Base-by-base conservation (phyloP, 64 coral and sea anemone species). In the Trachythela sp. region DNA sequence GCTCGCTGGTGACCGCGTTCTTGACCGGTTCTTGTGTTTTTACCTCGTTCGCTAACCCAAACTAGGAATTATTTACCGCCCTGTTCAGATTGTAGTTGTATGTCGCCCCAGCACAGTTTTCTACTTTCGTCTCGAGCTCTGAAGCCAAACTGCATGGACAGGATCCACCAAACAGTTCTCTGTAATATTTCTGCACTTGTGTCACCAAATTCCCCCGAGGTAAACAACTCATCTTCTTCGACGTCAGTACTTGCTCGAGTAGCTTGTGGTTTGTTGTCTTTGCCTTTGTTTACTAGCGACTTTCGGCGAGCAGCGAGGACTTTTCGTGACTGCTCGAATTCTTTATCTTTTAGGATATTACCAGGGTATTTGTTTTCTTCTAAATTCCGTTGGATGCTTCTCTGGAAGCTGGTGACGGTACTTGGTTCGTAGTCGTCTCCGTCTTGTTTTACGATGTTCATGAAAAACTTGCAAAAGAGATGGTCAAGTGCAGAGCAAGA, bases 1-100 rank as follows among this genome's bases (percentile, higher is more conserved):
- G 54, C 54, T 56, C 84, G 32, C 32, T 64, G 85, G 49, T 91
- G 90, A 24, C 90, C 90, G 48, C 85, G 45, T 77, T 87, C 90
- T 72, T 86, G 37, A 22, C 90, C 84, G n/a, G 39, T 41, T 2
- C 88, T 17, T 26, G 88, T 89, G 15, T 89, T 89, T 43, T 36
- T 91, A 36, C 84, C 84, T 8, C 89, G 83, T n/a, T 91, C 90
- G n/a, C 27, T 37, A 32, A 77, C 5, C 84, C 84, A 91, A 86
- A 91, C 84, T 30, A 91, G 60, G 31, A 91, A 68, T 86, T 91
- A 64, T 86, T 77, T 18, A 32, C 59, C 84, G 24, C 9, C 26
- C 29, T 87, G 68, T 24, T 60, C 50, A 20, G 35, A 20, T 86
- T 91, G 90, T 37, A 91, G 90, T 14, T 85, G 5, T 13, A 90